These are phyloP conservation scores for Pteronotus mesoamericanus DNA, from an alignment of 2,797 vertebrate genomes.

Conservation along the genomic window DNA sequence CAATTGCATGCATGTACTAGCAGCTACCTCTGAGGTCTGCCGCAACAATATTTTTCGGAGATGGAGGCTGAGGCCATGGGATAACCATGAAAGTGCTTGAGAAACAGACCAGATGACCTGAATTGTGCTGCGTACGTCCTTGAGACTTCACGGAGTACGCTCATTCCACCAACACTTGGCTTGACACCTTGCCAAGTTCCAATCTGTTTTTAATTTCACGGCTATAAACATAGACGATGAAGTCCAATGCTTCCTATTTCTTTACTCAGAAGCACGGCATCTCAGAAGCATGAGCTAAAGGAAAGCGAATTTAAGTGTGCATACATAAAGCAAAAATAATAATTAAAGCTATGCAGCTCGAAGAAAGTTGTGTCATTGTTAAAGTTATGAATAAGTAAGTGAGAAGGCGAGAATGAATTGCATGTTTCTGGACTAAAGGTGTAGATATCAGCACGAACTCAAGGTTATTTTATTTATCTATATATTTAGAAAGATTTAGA, in stretches of 20 bases:
- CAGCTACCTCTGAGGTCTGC: not conserved
- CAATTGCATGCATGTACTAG: rapidly evolving
- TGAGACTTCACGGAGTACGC: not conserved
- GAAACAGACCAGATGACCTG: not conserved
- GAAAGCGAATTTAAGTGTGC: not conserved
- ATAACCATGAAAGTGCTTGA: not conserved
- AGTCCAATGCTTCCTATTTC: not conserved
- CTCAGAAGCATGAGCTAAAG: not conserved
- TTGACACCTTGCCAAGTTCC: not conserved
- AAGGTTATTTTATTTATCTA: not conserved
- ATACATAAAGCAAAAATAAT: not conserved
- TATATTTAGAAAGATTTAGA: not conserved
- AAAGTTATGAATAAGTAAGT: not conserved
- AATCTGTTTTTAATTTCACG: not conserved
- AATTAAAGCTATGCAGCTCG: not conserved
- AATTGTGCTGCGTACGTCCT: not conserved
- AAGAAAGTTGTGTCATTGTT: not conserved
- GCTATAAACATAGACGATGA: constrained; percentile 9
- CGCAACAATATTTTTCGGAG: not conserved
- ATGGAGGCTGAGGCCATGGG: not conserved
- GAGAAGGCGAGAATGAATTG: not conserved
- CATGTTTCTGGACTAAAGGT: not conserved
- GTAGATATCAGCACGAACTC: not conserved
- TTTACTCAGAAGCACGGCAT: not conserved
- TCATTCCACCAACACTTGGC: not conserved